Percentiles rank a stretch among this genome's conserved stretches.
Evolutionary conservation across 2,113 vertebrate genomes (phyloP).

Genomic region (Strix aluco): DNA sequence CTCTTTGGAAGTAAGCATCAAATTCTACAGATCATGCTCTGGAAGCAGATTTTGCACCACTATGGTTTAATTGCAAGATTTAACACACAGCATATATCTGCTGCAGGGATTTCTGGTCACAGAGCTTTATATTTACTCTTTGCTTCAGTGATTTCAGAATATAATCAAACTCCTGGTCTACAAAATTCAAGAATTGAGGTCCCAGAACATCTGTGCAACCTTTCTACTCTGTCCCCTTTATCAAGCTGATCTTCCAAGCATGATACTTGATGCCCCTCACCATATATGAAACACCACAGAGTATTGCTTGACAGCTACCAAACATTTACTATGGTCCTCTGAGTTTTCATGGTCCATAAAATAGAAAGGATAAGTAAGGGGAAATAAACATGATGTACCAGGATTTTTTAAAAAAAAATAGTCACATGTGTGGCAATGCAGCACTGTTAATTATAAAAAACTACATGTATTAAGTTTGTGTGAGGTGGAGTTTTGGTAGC

Average conservation of each 20-base stretch:
- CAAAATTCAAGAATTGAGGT: constrained; percentile 12
- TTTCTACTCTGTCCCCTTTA: constrained; percentile 18
- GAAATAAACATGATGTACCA: neutral
- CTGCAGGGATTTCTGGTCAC: constrained; percentile 54
- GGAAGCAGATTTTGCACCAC: neutral
- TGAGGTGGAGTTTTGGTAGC: too few species aligned
- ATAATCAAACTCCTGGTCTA: constrained; percentile 30
- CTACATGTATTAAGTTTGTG: too few species aligned
- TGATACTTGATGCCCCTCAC: neutral
- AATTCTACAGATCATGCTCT: neutral
- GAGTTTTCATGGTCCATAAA: neutral
- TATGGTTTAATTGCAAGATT: neutral
- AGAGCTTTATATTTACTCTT: constrained; percentile 61
- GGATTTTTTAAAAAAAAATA: neutral
- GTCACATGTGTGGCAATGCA: neutral
- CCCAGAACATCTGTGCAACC: constrained; percentile 63
- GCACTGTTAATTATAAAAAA: neutral
- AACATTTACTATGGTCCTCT: neutral
- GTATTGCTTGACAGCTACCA: constrained; percentile 1
- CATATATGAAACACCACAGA: neutral
- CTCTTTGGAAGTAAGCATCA: neutral
- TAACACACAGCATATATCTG: neutral
- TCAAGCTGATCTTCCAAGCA: constrained; percentile 54
- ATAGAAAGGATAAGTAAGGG: neutral
- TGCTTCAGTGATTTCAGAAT: constrained; percentile 47